Evolutionary conservation across 2,888 invertebrate genomes (phyloP), one percentile per base, ranked within the genome.

Genomic region (Acrobasis repandana): DNA sequence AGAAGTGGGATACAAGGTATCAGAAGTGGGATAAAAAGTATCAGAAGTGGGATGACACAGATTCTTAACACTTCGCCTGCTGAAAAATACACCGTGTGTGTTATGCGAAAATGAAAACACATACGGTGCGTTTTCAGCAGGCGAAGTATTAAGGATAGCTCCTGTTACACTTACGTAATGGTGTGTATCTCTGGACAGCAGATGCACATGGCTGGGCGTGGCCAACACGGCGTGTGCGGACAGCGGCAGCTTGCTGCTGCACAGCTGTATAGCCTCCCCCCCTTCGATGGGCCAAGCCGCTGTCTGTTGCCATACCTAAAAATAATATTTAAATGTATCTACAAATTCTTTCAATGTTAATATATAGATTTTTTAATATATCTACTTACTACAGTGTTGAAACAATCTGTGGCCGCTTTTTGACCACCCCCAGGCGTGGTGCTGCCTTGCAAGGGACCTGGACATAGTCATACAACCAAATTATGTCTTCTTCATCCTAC

Each of bases 381-480:
- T n/a, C n/a, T 36, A 66, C 93, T 85, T 79, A 95, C 95, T 67
- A 96, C 94, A 56, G 96, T 96, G 70, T 95, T 96, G 69, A 95
- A 95, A 67, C 95, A 94, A 69, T 96, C 96, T 0, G 94, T 61
- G 0, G 72, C 71, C 0, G 83, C 72, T 62, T 89, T 90, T 0
- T 71, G 76, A 0, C 83, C 88, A 0, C 88, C 93, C 79, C 83
- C 92, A 76, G 90, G 95, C 81, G 83, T 95, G 85, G 72, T 95
- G 93, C 82, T 95, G 93, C 89, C 96, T 94, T 83, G 96, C 92
- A 96, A 94, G 93, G 72, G 95, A 78, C 95, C 95, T 85, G 54
- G 0, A 20, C 33, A 59, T 49, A 38, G 14, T 47, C n/a, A 16
- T 34, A 15, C 28, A 9, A 10, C 5, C 2, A 20, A 20, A 20